phyloP scores from a whole-genome alignment of 2,113 vertebrate genomes.

The Ellobius talpinus region DNA sequence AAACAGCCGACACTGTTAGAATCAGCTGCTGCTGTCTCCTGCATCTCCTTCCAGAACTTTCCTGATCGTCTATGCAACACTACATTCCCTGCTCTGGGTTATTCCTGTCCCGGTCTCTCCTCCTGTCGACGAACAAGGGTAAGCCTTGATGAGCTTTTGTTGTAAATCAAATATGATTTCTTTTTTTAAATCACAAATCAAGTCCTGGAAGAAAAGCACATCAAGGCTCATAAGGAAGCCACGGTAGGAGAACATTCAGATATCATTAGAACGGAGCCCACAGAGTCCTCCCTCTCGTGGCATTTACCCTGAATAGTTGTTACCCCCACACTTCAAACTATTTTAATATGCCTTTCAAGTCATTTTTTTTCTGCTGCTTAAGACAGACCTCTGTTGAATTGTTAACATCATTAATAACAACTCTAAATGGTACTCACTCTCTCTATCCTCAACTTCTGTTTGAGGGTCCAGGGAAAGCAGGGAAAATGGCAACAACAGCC shows the following conservation, averaged over 20 bases:
- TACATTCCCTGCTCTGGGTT: not conserved
- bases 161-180: constrained; percentile 7
- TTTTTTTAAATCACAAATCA: not conserved
- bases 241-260: not conserved
- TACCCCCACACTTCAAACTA: not conserved
- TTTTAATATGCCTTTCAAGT: constrained; percentile 26
- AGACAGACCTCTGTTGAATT: not conserved
- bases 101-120: not conserved
- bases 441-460: not conserved
- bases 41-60: not conserved
- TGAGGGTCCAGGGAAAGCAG: not conserved
- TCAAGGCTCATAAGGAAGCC: not conserved
- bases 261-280: not conserved
- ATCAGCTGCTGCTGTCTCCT: not conserved
- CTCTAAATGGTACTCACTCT: not conserved
- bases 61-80: not conserved
- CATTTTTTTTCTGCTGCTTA: not conserved
- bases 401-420: not conserved
- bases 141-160: not conserved
- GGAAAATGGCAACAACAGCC: not conserved
- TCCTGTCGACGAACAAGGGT: not conserved
- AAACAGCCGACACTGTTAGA: not conserved
- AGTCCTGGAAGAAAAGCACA: not conserved
- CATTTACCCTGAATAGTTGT: not conserved
- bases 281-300: not conserved